Conservation (phyloP, 2,797 vertebrate species). For the Acanthurus lineatus region DNA sequence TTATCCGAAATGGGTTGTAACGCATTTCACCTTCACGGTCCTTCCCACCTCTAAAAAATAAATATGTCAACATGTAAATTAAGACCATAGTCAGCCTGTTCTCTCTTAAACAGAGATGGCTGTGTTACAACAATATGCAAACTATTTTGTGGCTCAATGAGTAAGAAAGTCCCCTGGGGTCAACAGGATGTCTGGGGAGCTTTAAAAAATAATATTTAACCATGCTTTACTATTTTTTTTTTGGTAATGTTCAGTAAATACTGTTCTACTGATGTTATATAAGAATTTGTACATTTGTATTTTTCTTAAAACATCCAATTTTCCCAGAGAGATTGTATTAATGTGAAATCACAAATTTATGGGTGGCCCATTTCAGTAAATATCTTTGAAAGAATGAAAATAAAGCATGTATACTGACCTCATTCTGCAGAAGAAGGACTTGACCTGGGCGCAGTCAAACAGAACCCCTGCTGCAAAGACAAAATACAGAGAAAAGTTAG, state of each 20-base stretch:
- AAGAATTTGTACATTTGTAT: neutral
- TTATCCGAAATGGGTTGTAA: slow-evolving; percentile 90
- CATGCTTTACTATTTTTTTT: slow-evolving; percentile 1
- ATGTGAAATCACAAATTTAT: neutral
- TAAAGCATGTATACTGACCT: slow-evolving; percentile 79
- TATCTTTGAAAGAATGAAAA: slow-evolving; percentile 54
- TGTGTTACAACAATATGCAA: neutral
- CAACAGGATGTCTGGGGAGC: neutral
- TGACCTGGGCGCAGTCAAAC: slow-evolving; percentile 88
- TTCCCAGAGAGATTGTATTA: neutral
- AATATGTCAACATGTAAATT: neutral
- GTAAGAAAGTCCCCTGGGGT: neutral
- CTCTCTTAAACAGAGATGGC: neutral
- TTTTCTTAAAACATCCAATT: neutral
- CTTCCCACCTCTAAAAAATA: slow-evolving; percentile 86
- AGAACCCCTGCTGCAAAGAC: slow-evolving; percentile 80
- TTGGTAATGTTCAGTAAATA: neutral
- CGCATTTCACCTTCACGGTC: slow-evolving; percentile 84
- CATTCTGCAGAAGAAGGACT: slow-evolving; percentile 95
- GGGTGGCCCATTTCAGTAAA: neutral
- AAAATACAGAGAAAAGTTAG: slow-evolving; percentile 38
- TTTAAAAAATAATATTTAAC: neutral
- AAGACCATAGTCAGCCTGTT: neutral
- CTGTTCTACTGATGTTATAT: neutral
- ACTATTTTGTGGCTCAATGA: neutral